phyloP scores from a whole-genome alignment of 2,113 vertebrate species.

The Ranitomeya variabilis region DNA sequence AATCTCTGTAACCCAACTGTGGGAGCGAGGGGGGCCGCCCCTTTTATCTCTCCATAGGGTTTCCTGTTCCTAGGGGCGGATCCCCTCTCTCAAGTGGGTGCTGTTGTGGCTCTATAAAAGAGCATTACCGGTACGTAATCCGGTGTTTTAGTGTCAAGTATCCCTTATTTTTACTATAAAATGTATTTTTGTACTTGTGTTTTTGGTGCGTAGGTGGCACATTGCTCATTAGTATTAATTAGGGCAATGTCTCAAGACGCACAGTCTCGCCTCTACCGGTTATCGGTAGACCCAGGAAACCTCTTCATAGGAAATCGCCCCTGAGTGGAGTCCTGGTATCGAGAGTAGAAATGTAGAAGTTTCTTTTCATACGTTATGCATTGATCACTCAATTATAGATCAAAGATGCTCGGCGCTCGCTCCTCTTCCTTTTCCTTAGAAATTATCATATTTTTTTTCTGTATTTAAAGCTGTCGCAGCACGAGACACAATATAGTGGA shows the following conservation, averaged over 20 bases:
- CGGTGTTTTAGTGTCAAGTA: neutral
- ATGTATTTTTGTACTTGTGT: neutral
- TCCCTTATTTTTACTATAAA: neutral
- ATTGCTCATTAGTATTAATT: neutral
- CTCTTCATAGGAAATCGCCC: neutral
- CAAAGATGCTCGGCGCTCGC: neutral
- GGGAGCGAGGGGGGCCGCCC: too few species aligned
- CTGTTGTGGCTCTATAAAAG: too few species aligned
- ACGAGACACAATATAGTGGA: neutral
- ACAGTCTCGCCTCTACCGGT: too few species aligned
- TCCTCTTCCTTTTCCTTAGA: neutral
- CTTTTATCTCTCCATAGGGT: too few species aligned
- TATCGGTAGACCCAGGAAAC: neutral
- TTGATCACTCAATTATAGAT: slow-evolving; percentile 23
- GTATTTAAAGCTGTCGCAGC: neutral
- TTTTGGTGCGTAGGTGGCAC: neutral
- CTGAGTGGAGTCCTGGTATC: neutral
- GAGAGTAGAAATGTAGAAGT: neutral
- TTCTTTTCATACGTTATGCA: neutral
- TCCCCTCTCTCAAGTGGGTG: too few species aligned
- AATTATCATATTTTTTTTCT: slow-evolving; percentile 17
- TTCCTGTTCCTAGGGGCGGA: too few species aligned
- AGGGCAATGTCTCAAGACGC: neutral
- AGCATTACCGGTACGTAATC: too few species aligned
- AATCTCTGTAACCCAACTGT: too few species aligned